A percentile compares a stretch with the other conserved stretches of the same genome.
phyloP scores from a whole-genome alignment of 2,113 vertebrate genomes.

The Boulengeromyrus knoepffleri region DNA sequence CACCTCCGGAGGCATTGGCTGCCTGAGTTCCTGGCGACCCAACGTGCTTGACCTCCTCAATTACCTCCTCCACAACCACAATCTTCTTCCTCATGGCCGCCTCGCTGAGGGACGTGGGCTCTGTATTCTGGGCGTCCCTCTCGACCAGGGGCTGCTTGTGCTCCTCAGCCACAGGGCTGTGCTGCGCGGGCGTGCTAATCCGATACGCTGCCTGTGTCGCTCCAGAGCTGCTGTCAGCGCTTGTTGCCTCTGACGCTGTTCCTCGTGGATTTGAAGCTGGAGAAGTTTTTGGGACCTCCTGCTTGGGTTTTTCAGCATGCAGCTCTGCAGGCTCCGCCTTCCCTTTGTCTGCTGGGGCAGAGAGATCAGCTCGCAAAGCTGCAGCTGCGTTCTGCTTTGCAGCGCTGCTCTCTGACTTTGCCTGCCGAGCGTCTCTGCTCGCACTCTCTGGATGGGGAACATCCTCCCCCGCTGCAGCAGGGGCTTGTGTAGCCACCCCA shows the following conservation, averaged over 20 bases:
- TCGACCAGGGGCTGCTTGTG: constrained; percentile 43
- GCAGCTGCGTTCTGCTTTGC: constrained; percentile 48
- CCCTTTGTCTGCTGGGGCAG: constrained; percentile 61
- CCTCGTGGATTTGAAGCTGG: constrained; percentile 54
- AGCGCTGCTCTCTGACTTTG: constrained; percentile 53
- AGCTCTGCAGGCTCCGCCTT: constrained; percentile 58
- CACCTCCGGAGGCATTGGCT: constrained; percentile 24
- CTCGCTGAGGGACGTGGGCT: constrained; percentile 38
- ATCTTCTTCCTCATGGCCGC: constrained; percentile 63
- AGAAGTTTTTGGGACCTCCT: constrained; percentile 61
- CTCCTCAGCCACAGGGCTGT: constrained; percentile 45
- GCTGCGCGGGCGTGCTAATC: constrained; percentile 57
- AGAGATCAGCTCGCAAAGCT: constrained; percentile 62
- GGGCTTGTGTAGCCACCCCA: constrained; percentile 28
- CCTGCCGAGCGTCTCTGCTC: constrained; percentile 35
- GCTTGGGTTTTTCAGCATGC: constrained; percentile 58
- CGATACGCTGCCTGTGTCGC: constrained; percentile 54
- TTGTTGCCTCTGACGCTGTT: constrained; percentile 43
- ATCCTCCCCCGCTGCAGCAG: constrained; percentile 29
- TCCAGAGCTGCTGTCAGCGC: constrained; percentile 54
- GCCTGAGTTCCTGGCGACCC: not conserved
- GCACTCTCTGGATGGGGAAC: constrained; percentile 24
- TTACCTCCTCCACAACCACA: constrained; percentile 65
- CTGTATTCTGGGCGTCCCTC: constrained; percentile 32
- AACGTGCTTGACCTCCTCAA: constrained; percentile 57